phyloP scores from a whole-genome alignment of 2,888 invertebrate species.

The Thalpophila matura region DNA sequence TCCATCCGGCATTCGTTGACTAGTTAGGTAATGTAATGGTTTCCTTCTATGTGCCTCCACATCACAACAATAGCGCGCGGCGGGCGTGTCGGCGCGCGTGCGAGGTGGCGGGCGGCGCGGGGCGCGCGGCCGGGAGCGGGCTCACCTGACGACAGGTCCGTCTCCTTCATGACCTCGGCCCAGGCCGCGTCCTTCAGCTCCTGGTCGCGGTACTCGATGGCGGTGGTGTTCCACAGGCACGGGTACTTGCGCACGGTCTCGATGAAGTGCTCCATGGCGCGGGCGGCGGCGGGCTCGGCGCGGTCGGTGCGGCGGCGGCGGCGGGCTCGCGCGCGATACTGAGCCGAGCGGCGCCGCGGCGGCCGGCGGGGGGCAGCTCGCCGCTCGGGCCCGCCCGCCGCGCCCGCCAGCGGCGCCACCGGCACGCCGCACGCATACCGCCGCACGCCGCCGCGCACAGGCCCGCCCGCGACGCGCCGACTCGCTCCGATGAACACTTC shows the following conservation, averaged over 20 bases:
- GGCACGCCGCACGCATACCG: constrained; percentile 13
- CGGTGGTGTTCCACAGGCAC: constrained; percentile 87
- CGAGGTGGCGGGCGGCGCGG: constrained; percentile 65
- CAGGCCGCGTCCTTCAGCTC: constrained; percentile 89
- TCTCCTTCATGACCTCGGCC: constrained; percentile 87
- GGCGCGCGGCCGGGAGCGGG: constrained; percentile 80
- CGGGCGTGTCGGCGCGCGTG: constrained; percentile 4
- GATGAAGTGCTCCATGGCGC: constrained; percentile 85
- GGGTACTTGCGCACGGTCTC: constrained; percentile 86
- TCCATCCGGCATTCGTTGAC: background rate
- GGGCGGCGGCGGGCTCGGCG: constrained; percentile 57
- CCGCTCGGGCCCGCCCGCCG: constrained; percentile 30
- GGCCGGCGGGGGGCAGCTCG: constrained; percentile 42
- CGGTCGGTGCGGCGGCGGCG: constrained; percentile 57
- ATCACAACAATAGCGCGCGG: constrained; percentile 27
- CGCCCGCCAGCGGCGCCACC: constrained; percentile 45
- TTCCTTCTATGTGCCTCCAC: constrained; percentile 22
- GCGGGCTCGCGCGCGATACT: constrained; percentile 65
- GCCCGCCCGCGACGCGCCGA: constrained; percentile 13
- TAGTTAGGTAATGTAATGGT: background rate
- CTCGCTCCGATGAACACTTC: background rate
- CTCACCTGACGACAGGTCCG: constrained; percentile 85
- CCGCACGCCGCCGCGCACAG: constrained; percentile 15
- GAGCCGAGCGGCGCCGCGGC: constrained; percentile 49
- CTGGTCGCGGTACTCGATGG: constrained; percentile 88